Evolutionary conservation across 2,113 vertebrate species (phyloP), one percentile per base, ranked within the genome.

Genomic region (Alces alces): DNA sequence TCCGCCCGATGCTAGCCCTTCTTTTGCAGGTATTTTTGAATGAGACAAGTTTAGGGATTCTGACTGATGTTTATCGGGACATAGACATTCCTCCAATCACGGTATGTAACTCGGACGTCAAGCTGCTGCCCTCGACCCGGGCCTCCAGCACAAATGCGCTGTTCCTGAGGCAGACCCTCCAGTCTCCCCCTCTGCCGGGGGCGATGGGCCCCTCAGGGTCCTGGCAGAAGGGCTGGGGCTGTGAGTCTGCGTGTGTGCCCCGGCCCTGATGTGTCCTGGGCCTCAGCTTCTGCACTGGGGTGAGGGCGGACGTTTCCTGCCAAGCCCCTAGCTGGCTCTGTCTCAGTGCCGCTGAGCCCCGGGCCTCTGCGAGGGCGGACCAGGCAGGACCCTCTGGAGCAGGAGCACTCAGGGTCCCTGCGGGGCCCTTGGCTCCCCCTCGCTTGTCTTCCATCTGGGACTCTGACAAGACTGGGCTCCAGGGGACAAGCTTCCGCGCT

Each of bases 11-110:
- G 3, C 64, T 92, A 6, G 85, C 23, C 95, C 6, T 97, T 96
- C n/a, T 91, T 96, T 99, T 21, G 27, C 98, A 99, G 99, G 99
- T 99, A 61, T 99, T 99, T 98, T 98, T 99, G 83, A 99, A 99
- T 98, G 99, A 98, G 85, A 97, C 91, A 93, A 99, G 98, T 15
- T 98, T 99, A 66, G 99, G 99, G 9, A 97, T 99, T 93, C 98
- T 99, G 96, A 98, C 99, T 95, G 99, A 98, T 54, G 97, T 91
- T 60, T 94, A 11, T 0, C 30, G 97, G 92, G 97, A 99, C 61
- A 92, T 99, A 97, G 85, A 98, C 0, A 98, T 99, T 96, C 99
- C 99, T 87, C 97, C 99, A 82, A 98, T 98, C 92, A 98, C 98
- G 99, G 99, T 99, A 88, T 17, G 76, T 91, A 36, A 85, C 61